Conservation (phyloP, 2,888 invertebrate species). For the Cosmopolites sordidus region DNA sequence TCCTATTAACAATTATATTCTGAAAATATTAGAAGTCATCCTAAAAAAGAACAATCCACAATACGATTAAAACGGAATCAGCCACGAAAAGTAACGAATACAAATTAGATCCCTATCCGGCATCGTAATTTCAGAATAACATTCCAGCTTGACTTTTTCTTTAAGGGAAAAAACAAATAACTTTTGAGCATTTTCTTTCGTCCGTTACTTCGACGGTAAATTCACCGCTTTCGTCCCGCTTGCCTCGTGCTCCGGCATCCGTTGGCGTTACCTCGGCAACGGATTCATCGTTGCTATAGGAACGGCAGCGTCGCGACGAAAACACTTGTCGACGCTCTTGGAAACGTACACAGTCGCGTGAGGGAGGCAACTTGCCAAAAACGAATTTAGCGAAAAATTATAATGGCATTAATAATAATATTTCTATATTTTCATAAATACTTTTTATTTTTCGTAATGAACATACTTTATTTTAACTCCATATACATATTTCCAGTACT, state of each 20-base stretch:
- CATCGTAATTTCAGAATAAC: background rate
- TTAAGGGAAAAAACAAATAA: constrained; percentile 3
- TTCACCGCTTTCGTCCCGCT: background rate
- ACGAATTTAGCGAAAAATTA: background rate
- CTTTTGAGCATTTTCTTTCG: constrained; percentile 1
- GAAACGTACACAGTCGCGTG: constrained; percentile 5
- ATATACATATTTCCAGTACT: too few species aligned
- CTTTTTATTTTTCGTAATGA: too few species aligned
- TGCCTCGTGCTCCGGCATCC: constrained; percentile 20
- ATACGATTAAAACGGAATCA: too few species aligned
- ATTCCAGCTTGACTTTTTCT: background rate
- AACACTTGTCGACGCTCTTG: constrained; percentile 11
- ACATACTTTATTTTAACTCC: too few species aligned
- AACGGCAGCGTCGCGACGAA: constrained; percentile 25
- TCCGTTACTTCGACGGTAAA: background rate
- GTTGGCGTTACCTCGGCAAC: constrained; percentile 17
- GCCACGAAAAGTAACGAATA: too few species aligned
- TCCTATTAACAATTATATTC: too few species aligned
- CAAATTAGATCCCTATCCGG: too few species aligned
- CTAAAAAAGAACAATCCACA: too few species aligned
- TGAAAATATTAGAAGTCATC: too few species aligned
- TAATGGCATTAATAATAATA: too few species aligned
- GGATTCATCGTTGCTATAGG: constrained; percentile 20
- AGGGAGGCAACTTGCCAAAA: background rate
- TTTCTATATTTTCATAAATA: too few species aligned